Evolutionary conservation across 2,113 vertebrate genomes (phyloP).

Genomic region (Hippocampus zosterae): DNA sequence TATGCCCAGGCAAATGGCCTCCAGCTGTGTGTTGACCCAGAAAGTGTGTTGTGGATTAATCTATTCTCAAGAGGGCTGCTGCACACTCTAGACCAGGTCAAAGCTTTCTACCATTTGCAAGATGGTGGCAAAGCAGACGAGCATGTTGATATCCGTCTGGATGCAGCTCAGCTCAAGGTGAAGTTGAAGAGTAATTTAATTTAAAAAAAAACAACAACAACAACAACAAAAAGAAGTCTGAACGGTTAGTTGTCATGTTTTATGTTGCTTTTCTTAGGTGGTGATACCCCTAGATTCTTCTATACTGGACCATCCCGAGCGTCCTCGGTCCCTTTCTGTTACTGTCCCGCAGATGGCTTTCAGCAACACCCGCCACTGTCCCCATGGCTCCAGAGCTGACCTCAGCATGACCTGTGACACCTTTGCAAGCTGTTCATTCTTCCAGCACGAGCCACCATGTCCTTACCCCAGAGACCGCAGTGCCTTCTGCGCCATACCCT

Average conservation of each 20-base stretch:
- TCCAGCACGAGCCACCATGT: constrained; percentile 63
- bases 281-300: constrained; percentile 86
- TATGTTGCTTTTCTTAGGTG: constrained; percentile 64
- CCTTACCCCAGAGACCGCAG: constrained; percentile 78
- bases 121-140: constrained; percentile 81
- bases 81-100: constrained; percentile 89
- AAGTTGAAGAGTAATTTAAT: background rate
- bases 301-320: constrained; percentile 79
- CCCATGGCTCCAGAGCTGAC: constrained; percentile 72
- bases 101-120: constrained; percentile 91
- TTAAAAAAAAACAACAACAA: background rate
- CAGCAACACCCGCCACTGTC: constrained; percentile 87
- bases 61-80: constrained; percentile 88
- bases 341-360: constrained; percentile 66
- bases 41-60: constrained; percentile 91
- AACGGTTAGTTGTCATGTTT: background rate
- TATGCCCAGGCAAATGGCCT: constrained; percentile 87
- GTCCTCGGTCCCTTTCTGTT: constrained; percentile 80
- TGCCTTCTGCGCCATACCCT: constrained; percentile 79
- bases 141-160: constrained; percentile 85
- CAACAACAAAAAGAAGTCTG: background rate
- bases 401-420: constrained; percentile 64
- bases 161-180: constrained; percentile 86
- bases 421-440: constrained; percentile 79
- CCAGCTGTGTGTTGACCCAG: constrained; percentile 81